Evolutionary conservation across 2,113 vertebrate genomes (phyloP), one percentile per base, ranked within the genome.

Genomic region (Petromus typicus): DNA sequence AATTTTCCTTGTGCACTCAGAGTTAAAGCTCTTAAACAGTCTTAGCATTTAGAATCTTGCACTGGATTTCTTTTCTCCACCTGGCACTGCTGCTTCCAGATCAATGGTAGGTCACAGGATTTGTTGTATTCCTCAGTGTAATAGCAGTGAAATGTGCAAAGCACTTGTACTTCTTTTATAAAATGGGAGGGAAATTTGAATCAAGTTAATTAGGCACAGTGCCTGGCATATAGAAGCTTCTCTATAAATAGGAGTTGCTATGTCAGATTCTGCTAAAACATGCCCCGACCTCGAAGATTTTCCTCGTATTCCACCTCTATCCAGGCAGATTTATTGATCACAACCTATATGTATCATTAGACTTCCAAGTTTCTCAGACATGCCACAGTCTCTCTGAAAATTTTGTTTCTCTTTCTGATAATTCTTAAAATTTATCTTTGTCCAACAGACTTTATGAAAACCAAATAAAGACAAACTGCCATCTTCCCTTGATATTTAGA

Each of bases 371-470:
- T 90, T 89, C n/a, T 95, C 25, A 67, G 4, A 75, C 2, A 18
- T n/a, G 3, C 20, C 67, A 66, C 5, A 59, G 12, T 78, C 22
- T 86, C 73, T 82, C 59, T 56, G 71, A 80, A n/a, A 57, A 6
- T n/a, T 20, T 30, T 81, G 20, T 64, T 64, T 80, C 18, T 75
- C 2, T 87, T 32, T 67, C 43, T 93, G 14, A 59, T 22, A 78
- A 17, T 91, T 89, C 23, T 73, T 69, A 23, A 80, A 51, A 37
- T 91, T 61, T 90, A 43, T 45, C 63, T 93, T 61, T 90, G 57
- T 51, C 34, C 73, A 14, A 18, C 3, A 79, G 63, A 75, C 0
- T 23, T 86, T 91, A 82, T 67, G 63, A 84, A 94, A 80, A 84
- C 13, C 32, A 73, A 92, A 32, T 75, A 22, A 56, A 75, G 16